Evolutionary conservation across 2,888 invertebrate species (phyloP), one percentile per base, ranked within the genome.

Genomic region (Trichogramma dendrolimi): DNA sequence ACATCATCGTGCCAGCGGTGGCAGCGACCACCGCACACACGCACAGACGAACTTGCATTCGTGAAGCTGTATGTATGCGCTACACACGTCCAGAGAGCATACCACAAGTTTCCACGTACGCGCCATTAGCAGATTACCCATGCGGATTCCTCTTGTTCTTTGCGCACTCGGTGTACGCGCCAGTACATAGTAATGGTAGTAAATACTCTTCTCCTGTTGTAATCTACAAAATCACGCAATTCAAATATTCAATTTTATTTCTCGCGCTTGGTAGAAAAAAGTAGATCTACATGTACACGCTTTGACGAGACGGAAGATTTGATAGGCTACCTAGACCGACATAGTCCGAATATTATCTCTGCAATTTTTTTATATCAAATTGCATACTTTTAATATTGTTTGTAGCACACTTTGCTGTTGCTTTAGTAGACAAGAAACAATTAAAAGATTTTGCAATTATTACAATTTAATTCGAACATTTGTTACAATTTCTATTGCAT

Each of bases 81-180:
- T 43, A 47, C 55, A 39, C 46, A 46, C 47, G n/a, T 7, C 47
- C 14, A 39, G 51, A 6, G 14, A 52, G 46, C 14, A 40, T 6
- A 14, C 56, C 44, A 46, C 42, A 41, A 27, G 27, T 27, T 27
- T 27, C 27, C 58, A 49, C 53, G 49, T 54, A 8, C 40, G 58
- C 47, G 8, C 58, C 50, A 58, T 58, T 62, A 62, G 50, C 50
- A 62, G 54, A 62, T 62, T 62, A 54, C 50, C 42, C 58, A 46
- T 41, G 44, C 51, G 47, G 11, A 57, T 61, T 61, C 46, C 57
- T 61, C 11, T 47, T 42, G 10, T 40, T 5, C 2, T 8, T 14
- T 7, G 43, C 14, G 5, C 8, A 14, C 40, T 41, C 10, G 39
- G 49, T 27, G 41, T 27, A 27, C 27, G 27, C 27, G 2, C 27